Base-by-base conservation (phyloP, 2,113 vertebrate species). In the Cynopterus brachyotis region DNA sequence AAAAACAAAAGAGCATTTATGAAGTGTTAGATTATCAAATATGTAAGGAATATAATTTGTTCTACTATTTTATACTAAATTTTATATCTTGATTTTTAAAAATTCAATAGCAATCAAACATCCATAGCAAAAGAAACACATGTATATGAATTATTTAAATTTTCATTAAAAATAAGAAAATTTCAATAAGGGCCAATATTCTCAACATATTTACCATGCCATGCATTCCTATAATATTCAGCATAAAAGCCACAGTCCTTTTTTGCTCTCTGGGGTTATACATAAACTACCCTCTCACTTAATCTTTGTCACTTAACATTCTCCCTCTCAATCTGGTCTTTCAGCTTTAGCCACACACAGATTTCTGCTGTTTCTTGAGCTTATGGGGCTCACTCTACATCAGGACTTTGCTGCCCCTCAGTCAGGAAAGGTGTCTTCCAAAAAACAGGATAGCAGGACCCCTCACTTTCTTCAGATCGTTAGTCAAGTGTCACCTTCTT, bases 141-240 rank as follows among this genome's bases (percentile, higher is more conserved):
- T 16, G 1, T 50, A 6, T 47, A 85, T 57, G 4, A 84, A 20
- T 73, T 69, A 64, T 35, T 91, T 30, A 42, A 45, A 90, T 59
- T 91, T 92, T 93, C 24, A 87, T 37, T 84, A 59, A 87, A 88
- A 67, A n/a, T 69, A 86, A 81, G n/a, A 85, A 93, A 79, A 76
- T 50, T 66, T 64, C 59, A 87, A 60, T 84, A 94, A 96, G 45
- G 45, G 24, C 8, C 28, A 40, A 67, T 66, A 64, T 83, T 80
- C 13, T 70, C 32, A 37, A 17, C 40, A 1, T 24, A 37, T n/a
- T 64, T 53, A 22, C 9, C 5, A 64, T 30, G 2, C 19, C 17
- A 35, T 20, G 24, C 3, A 19, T 80, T 76, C 37, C 15, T 30
- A 16, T 67, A 22, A 30, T 26, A 70, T 60, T 76, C 10, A 62